phyloP scores from a whole-genome alignment of 2,113 vertebrate genomes.

The Myodes glareolus region DNA sequence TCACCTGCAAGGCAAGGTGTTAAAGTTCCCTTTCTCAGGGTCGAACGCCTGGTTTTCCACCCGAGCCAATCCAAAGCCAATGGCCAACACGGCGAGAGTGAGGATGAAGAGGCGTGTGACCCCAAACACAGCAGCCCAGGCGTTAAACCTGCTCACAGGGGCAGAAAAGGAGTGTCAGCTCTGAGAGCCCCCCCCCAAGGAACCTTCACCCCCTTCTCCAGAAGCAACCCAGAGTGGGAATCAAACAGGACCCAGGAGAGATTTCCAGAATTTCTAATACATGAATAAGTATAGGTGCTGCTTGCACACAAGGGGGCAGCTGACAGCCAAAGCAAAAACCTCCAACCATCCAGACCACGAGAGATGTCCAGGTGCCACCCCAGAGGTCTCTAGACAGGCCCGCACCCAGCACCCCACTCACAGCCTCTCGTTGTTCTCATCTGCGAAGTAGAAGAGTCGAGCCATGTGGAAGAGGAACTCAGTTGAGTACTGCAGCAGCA shows the following conservation, averaged over 20 bases:
- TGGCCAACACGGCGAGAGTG: constrained; percentile 94
- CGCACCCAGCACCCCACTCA: constrained; percentile 80
- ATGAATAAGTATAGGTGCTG: neutral
- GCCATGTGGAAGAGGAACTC: constrained; percentile 95
- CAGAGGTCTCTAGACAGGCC: rapidly evolving
- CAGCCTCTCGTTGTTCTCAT: constrained; percentile 97
- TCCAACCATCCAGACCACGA: rapidly evolving
- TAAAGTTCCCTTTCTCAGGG: constrained; percentile 94
- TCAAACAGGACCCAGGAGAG: neutral
- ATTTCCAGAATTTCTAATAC: neutral
- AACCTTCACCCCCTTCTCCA: neutral
- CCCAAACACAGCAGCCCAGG: constrained; percentile 95
- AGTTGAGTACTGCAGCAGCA: constrained; percentile 94
- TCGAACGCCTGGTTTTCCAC: constrained; percentile 93
- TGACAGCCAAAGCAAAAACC: too few relatives aligned
- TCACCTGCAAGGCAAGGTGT: constrained; percentile 95
- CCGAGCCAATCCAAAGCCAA: constrained; percentile 95
- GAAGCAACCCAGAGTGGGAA: neutral
- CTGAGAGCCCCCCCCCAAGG: neutral
- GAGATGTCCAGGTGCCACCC: too few relatives aligned
- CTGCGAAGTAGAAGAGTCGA: constrained; percentile 94
- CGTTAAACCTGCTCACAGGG: constrained; percentile 90
- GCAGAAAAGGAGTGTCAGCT: neutral
- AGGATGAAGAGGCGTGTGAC: constrained; percentile 94
- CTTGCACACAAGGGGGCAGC: neutral